A percentile compares a stretch with the other conserved stretches of the same genome.
These are phyloP conservation scores for Tetranychus truncatus DNA, from an alignment of 2,888 invertebrate genomes.

Conservation along the genomic window DNA sequence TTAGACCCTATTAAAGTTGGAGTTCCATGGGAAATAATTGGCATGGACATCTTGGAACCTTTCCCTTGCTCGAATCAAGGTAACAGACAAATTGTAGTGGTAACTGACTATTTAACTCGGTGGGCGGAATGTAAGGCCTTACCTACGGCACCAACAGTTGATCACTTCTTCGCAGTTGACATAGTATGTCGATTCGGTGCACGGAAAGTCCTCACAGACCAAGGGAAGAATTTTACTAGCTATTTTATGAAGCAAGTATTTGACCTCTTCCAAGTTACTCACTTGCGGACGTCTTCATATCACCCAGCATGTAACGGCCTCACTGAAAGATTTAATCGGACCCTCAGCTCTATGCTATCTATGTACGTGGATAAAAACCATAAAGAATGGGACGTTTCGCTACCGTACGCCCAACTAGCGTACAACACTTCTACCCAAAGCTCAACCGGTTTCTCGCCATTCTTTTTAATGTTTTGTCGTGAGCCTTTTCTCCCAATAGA, in stretches of 20 bases:
- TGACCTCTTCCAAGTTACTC: conserved; percentile 8
- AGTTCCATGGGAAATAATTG: too few species aligned
- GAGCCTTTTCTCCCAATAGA: conserved; percentile 18
- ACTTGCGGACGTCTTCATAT: conserved; percentile 23
- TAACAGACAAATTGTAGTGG: conserved; percentile 24
- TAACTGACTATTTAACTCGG: conserved; percentile 23
- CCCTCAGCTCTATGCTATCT: conserved; percentile 24
- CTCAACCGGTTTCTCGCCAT: neutral
- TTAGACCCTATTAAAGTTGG: neutral
- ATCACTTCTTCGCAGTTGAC: conserved; percentile 22
- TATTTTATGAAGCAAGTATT: neutral
- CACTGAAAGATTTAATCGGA: conserved; percentile 26
- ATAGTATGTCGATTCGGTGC: conserved; percentile 24
- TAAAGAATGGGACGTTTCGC: conserved; percentile 24
- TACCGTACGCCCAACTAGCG: conserved; percentile 20
- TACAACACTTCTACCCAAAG: neutral
- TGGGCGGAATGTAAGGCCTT: conserved; percentile 23
- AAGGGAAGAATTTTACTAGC: neutral
- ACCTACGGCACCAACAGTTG: conserved; percentile 21
- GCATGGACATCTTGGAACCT: conserved; percentile 24
- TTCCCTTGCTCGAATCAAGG: conserved; percentile 17
- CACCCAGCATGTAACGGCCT: too few species aligned
- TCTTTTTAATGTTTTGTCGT: neutral
- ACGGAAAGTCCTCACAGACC: neutral
- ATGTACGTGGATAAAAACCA: conserved; percentile 23